Conservation (phyloP, 1,140 invertebrate species). For the Pristionchus pacificus region DNA sequence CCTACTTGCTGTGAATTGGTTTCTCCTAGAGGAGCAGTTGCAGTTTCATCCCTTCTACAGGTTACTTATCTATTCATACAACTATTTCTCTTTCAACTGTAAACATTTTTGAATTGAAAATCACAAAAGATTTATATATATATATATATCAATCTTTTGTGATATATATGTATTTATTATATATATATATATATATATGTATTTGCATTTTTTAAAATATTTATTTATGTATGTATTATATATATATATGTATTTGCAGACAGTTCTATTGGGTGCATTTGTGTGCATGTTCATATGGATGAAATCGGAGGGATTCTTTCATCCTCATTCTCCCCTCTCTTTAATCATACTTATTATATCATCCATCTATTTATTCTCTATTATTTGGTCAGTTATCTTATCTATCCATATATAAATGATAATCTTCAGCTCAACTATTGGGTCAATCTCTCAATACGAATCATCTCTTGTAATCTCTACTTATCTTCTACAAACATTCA, state of each 20-base stretch:
- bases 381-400: not conserved
- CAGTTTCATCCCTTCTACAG: not conserved
- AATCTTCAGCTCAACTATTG: not conserved
- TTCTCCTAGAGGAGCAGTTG: not conserved
- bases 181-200: too few relatives aligned
- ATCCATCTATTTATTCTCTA: not conserved
- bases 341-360: not conserved
- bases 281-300: not conserved
- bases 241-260: too few relatives aligned
- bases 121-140: too few relatives aligned
- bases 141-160: too few relatives aligned
- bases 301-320: not conserved
- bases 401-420: not conserved
- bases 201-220: too few relatives aligned
- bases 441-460: not conserved
- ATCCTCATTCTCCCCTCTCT: not conserved
- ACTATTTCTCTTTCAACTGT: too few relatives aligned
- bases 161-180: too few relatives aligned
- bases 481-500: slow-evolving; percentile 2
- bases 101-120: too few relatives aligned
- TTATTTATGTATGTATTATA: too few relatives aligned
- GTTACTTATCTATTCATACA: not conserved
- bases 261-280: not conserved
- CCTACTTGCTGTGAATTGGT: not conserved
- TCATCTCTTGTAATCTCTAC: not conserved